Percentiles rank a stretch among this genome's conserved stretches.
Conservation (phyloP, 2,888 invertebrate genomes). For the Pemphredon lugubris region DNA sequence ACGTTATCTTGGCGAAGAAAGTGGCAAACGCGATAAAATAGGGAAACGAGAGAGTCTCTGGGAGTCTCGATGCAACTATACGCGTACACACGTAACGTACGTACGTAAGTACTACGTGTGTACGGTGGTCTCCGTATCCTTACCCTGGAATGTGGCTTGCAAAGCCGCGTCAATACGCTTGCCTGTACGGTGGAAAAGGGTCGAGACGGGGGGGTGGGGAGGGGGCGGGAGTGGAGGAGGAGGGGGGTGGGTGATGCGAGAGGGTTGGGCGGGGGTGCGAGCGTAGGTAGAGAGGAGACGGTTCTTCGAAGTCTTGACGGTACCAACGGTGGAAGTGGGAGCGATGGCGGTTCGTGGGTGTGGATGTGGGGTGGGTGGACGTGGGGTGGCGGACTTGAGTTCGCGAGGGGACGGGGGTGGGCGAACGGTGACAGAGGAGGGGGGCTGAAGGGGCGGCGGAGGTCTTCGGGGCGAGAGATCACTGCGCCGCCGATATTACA, state of each 20-base stretch:
- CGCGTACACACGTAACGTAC: conserved; percentile 21
- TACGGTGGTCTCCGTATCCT: conserved; percentile 61
- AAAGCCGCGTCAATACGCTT: conserved; percentile 77
- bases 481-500: conserved; percentile 80
- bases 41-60: not conserved
- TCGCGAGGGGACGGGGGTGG: conserved; percentile 38
- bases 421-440: conserved; percentile 24
- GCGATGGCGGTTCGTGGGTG: conserved; percentile 4
- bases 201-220: conserved; percentile 33
- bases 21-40: conserved; percentile 17
- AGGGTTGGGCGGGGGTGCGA: conserved; percentile 38
- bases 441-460: conserved; percentile 40
- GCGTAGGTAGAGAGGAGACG: conserved; percentile 51
- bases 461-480: conserved; percentile 77
- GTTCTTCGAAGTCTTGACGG: conserved; percentile 51
- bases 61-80: conserved; percentile 3
- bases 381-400: conserved; percentile 31
- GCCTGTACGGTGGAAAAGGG: conserved; percentile 65
- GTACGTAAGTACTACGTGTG: too few species aligned
- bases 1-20: not conserved
- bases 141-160: conserved; percentile 73
- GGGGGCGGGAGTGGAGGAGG: conserved; percentile 43
- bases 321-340: conserved; percentile 22
- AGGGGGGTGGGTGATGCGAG: conserved; percentile 31
- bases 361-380: conserved; percentile 26